A percentile compares a stretch with the other conserved stretches of the same genome.
Conservation (phyloP, 2,113 vertebrate genomes). For the Zosterops lateralis region DNA sequence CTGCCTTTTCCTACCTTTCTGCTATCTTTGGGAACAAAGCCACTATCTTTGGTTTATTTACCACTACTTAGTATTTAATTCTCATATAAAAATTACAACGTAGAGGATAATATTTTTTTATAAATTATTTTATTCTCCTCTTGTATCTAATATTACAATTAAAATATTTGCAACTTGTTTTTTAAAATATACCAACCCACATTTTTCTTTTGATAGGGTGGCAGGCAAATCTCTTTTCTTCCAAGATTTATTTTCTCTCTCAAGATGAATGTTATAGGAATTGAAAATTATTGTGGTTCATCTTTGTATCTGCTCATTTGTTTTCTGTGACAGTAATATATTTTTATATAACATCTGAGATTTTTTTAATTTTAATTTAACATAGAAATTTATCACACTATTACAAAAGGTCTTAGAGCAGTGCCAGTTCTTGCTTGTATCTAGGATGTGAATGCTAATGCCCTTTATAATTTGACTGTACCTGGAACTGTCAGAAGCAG, state of each 20-base stretch:
- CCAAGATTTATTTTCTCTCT: constrained; percentile 1
- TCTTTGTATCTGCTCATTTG: neutral
- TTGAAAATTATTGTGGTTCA: neutral
- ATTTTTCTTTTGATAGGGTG: constrained; percentile 28
- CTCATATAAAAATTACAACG: neutral
- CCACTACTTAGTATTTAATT: neutral
- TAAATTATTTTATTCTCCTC: neutral
- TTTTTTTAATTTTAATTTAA: neutral
- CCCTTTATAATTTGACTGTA: neutral
- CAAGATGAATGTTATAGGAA: neutral
- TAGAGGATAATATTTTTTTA: neutral
- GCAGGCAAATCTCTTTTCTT: constrained; percentile 22
- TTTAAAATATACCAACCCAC: constrained; percentile 11
- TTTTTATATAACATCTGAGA: neutral
- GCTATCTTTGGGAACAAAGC: constrained; percentile 6
- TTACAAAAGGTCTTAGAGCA: neutral
- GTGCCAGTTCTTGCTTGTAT: neutral
- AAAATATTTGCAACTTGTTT: neutral
- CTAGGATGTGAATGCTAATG: neutral
- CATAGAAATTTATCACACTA: neutral
- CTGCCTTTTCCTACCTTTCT: constrained; percentile 58
- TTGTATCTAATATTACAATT: neutral
- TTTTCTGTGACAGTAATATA: neutral
- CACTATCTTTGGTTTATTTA: neutral
- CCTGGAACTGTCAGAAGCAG: neutral